Evolutionary conservation across 2,888 invertebrate genomes (phyloP).

Genomic region (Noctua janthina): DNA sequence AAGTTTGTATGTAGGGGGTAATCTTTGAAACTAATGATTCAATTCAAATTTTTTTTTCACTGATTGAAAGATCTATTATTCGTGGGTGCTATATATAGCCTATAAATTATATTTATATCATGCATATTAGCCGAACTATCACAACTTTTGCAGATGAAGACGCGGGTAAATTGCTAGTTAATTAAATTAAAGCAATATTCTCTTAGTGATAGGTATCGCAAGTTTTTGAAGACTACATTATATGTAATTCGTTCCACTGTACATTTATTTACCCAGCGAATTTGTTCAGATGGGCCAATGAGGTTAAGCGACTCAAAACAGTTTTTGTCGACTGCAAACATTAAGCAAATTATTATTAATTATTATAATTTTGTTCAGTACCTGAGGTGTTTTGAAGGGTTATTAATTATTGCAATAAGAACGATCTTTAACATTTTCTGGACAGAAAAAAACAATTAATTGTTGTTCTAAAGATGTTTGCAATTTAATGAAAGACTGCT

Average conservation of each 20-base stretch:
- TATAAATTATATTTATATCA: too few relatives aligned
- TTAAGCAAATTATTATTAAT: constrained; percentile 7
- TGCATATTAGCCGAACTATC: too few relatives aligned
- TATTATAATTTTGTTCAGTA: constrained; percentile 5
- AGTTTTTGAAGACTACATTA: constrained; percentile 9
- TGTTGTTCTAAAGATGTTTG: constrained; percentile 14
- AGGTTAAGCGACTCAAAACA: constrained; percentile 26
- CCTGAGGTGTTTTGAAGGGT: constrained; percentile 11
- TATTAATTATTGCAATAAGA: constrained; percentile 9
- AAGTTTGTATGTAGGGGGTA: too few relatives aligned
- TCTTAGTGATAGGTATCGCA: constrained; percentile 7
- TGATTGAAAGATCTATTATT: too few relatives aligned
- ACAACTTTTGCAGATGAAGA: too few relatives aligned
- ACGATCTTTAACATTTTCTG: constrained; percentile 16
- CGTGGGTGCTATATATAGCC: too few relatives aligned
- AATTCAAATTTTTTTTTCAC: too few relatives aligned
- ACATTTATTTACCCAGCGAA: constrained; percentile 23
- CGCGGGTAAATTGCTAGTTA: background rate
- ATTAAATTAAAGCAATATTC: background rate
- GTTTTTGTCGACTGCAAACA: background rate
- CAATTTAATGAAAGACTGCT: background rate
- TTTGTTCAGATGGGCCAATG: constrained; percentile 38
- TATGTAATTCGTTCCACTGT: constrained; percentile 6
- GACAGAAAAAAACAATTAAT: background rate
- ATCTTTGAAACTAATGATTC: too few relatives aligned